Conservation (phyloP, 2,113 vertebrate species). For the Oncorhynchus clarkii region DNA sequence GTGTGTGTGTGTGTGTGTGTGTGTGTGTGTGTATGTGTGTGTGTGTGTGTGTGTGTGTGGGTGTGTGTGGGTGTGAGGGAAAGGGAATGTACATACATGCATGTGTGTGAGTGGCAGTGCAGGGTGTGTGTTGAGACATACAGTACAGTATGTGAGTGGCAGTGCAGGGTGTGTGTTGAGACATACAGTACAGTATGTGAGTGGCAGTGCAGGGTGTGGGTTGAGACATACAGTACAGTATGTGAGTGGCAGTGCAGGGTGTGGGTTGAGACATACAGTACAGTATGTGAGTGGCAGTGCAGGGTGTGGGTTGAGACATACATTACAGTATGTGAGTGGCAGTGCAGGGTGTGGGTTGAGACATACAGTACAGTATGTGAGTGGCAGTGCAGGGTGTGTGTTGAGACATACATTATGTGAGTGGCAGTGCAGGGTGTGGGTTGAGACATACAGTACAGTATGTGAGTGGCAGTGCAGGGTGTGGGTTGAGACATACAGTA, state of each 20-base stretch:
- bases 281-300: background rate
- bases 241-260: background rate
- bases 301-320: background rate
- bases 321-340: background rate
- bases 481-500: background rate
- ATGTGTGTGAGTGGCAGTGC: background rate
- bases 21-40: too few species aligned
- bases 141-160: background rate
- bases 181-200: background rate
- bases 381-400: background rate
- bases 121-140: background rate
- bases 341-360: too few species aligned
- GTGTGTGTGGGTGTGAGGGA: too few species aligned
- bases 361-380: too few species aligned
- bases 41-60: background rate
- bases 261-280: background rate
- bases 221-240: background rate
- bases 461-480: background rate
- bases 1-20: background rate
- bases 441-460: background rate
- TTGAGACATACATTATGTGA: background rate
- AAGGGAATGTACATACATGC: background rate
- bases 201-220: background rate
- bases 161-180: background rate
- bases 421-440: background rate